Evolutionary conservation across 2,113 vertebrate species (phyloP).

Genomic region (Terrapene triunguis): DNA sequence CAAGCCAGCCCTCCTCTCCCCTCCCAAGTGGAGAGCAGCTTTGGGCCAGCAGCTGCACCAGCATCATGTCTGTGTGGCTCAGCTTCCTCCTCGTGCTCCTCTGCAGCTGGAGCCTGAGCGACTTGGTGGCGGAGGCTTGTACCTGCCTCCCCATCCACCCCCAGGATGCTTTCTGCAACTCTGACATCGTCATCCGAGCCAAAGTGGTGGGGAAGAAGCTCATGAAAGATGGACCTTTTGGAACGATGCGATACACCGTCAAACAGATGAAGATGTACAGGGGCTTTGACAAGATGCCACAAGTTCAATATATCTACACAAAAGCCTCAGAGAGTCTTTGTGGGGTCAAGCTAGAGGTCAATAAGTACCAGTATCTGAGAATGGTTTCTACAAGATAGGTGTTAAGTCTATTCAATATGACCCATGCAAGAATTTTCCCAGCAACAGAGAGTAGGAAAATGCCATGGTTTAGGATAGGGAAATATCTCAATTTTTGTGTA

Average conservation of each 20-base stretch:
- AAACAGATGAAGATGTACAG: constrained; percentile 92
- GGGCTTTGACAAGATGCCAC: constrained; percentile 94
- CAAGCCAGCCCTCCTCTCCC: background rate
- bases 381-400: too few species aligned
- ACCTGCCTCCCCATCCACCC: constrained; percentile 94
- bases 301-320: constrained; percentile 96
- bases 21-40: background rate
- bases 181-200: constrained; percentile 84
- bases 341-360: constrained; percentile 95
- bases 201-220: too few species aligned
- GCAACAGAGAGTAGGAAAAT: too few species aligned
- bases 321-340: constrained; percentile 95
- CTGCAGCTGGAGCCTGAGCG: constrained; percentile 85
- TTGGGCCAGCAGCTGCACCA: too few species aligned
- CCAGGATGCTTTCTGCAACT: constrained; percentile 97
- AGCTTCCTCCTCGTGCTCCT: constrained; percentile 84
- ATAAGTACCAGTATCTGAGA: constrained; percentile 96
- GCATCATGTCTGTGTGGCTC: constrained; percentile 83
- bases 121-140: constrained; percentile 89
- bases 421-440: too few species aligned
- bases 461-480: too few species aligned
- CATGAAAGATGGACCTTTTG: too few species aligned
- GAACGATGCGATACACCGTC: too few species aligned
- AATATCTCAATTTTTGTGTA: too few species aligned
- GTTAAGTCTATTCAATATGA: too few species aligned